Evolutionary conservation across 2,797 vertebrate species (phyloP).

Genomic region (Eurystomus glaucurus): DNA sequence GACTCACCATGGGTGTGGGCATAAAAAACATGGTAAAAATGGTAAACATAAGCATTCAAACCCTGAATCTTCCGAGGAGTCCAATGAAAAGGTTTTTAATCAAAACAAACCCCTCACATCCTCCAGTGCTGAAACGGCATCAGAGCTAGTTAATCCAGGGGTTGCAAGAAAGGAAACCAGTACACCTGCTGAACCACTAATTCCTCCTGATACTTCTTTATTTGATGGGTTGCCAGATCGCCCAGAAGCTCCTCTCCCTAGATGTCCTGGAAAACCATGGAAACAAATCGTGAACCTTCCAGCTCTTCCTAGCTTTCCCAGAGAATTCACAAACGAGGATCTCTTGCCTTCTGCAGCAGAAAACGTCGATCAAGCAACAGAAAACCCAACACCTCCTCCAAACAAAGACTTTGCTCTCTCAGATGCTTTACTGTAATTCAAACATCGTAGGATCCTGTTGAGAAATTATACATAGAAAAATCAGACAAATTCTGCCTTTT

Average conservation of each 20-base stretch:
- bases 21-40: conserved; percentile 47
- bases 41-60: conserved; percentile 28
- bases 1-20: conserved; percentile 7
- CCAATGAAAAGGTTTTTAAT: conserved; percentile 69
- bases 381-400: not conserved
- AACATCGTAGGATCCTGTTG: not conserved
- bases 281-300: conserved; percentile 38
- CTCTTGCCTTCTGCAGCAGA: not conserved
- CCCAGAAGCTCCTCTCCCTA: conserved; percentile 36
- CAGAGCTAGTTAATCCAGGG: not conserved
- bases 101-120: not conserved
- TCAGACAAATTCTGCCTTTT: not conserved
- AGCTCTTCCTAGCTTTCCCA: not conserved
- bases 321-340: conserved; percentile 42
- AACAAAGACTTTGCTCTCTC: conserved; percentile 35
- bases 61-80: conserved; percentile 82
- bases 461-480: not conserved
- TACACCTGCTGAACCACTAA: not conserved
- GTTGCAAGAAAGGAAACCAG: not conserved
- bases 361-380: not conserved
- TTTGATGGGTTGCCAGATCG: conserved; percentile 63
- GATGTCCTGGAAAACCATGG: conserved; percentile 83
- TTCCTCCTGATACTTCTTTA: conserved; percentile 18
- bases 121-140: not conserved
- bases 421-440: conserved; percentile 63